Percentiles rank a stretch among this genome's conserved stretches.
Evolutionary conservation across 2,113 vertebrate genomes (phyloP).

Genomic region (Hucho hucho): DNA sequence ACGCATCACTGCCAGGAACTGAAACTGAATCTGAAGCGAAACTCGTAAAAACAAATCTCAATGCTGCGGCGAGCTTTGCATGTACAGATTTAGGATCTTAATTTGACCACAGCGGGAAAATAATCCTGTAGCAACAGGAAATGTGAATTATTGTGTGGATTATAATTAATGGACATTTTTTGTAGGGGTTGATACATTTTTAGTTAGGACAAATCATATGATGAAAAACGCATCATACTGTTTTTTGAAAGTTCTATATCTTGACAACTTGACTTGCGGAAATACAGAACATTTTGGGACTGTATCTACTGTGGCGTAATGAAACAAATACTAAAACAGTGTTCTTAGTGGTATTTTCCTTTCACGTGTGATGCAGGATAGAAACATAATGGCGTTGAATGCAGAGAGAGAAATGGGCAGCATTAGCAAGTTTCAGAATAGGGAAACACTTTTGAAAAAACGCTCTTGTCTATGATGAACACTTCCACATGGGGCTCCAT

Average conservation of each 20-base stretch:
- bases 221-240: too few species aligned
- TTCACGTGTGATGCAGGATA: not conserved
- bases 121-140: too few species aligned
- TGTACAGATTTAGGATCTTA: not conserved
- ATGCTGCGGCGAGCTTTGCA: slow-evolving; percentile 27
- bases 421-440: slow-evolving; percentile 14
- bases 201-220: too few species aligned
- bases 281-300: too few species aligned
- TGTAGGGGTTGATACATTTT: too few species aligned
- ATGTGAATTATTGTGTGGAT: too few species aligned
- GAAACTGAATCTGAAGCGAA: slow-evolving; percentile 35
- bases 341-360: not conserved
- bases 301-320: too few species aligned
- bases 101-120: too few species aligned
- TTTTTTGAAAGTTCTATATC: not conserved
- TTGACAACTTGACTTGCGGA: too few species aligned
- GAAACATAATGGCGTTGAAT: not conserved
- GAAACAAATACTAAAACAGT: too few species aligned
- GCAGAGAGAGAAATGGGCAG: not conserved
- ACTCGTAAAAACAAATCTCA: slow-evolving; percentile 16
- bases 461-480: not conserved
- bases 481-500: not conserved
- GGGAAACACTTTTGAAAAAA: slow-evolving; percentile 7
- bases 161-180: too few species aligned
- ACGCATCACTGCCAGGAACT: slow-evolving; percentile 54